Base-by-base conservation (phyloP, 2,888 invertebrate genomes). In the Nineta flava region DNA sequence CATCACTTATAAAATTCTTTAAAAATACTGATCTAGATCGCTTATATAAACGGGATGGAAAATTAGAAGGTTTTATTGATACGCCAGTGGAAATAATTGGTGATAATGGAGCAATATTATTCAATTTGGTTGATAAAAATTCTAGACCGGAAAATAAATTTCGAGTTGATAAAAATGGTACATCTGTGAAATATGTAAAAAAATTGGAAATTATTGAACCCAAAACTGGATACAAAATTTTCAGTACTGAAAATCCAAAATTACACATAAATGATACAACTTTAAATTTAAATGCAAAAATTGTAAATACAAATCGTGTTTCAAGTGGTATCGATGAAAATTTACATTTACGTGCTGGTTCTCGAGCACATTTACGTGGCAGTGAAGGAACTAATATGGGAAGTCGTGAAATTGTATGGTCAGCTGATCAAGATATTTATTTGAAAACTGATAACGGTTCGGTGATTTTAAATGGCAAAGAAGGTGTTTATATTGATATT, bases 311-410 rank as follows among this genome's bases (percentile, higher is more conserved):
- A 0, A 81, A 81, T 58, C 74, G 83, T 50, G 76, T 91, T 45
- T 75, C 80, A 0, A 83, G 90, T 48, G 83, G 87, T 0, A 74
- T 84, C 0, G 78, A 81, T 56, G 72, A 77, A 13, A 77, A 80
- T 51, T 64, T 91, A 9, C 67, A 66, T 0, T 62, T 91, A 16
- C 75, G 77, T n/a, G 79, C 86, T 0, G 80, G 83, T n/a, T 66
- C 71, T 0, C 75, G 76, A 9, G 75, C 85, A 5, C 73, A 75
- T 53, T 68, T 91, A 2, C 76, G 80, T 51, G 91, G 91, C 0
- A 84, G 86, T 0, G 90, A 91, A 65, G 88, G 90, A 1, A 78
- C 83, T 0, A 73, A 67, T 44, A 73, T 87, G 64, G 84, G 87
- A 56, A 76, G 83, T 9, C 79, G 80, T 53, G 76, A 80, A 55